Evolutionary conservation across 92 coral and sea anemone genomes (phyloP), one percentile per base, ranked within the genome.

Genomic region (Phenganax marumi): DNA sequence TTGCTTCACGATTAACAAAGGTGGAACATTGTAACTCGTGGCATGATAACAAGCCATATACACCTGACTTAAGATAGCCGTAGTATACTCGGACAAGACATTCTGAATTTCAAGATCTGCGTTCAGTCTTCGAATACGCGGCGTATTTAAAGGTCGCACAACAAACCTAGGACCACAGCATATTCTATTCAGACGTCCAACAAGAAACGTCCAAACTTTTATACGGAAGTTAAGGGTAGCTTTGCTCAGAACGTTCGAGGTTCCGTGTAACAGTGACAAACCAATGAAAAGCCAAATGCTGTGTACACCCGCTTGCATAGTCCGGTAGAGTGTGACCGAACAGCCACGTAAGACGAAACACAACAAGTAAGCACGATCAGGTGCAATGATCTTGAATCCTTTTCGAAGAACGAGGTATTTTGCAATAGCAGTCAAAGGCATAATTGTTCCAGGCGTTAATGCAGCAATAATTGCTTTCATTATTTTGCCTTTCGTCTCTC

Each of bases 21-120:
- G 43, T 33, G 43, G 43, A 33, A 33, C 43, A 33, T 69, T 19
- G 17, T 25, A 69, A 49, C 33, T 69, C 7, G 23, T 39, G 52
- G 46, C n/a, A 10, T 18, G 52, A 18, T 69, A 69, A 12, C 26
- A 12, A 43, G 46, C 51, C 75, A 49, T 11, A 69, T 69, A 69
- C 5, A 39, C 75, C 46, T 69, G 75, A 46, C 75, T 46, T 16
- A 69, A 19, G 12, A 9, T 24, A 16, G 46, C 23, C 10, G 54
- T 49, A 19, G 89, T 86, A 3, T 89, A 80, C 61, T 92, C 93
- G 46, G 81, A 77, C 9, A 92, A 75, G 60, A 92, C 76, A n/a
- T 89, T 76, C 81, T 91, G 92, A 51, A 93, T 83, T 77, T 89
- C 89, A 8, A 92, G 62, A 66, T 91, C 97, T 17, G 97, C 97